phyloP scores from a whole-genome alignment of 2,888 invertebrate genomes.

The Erebia aethiops region DNA sequence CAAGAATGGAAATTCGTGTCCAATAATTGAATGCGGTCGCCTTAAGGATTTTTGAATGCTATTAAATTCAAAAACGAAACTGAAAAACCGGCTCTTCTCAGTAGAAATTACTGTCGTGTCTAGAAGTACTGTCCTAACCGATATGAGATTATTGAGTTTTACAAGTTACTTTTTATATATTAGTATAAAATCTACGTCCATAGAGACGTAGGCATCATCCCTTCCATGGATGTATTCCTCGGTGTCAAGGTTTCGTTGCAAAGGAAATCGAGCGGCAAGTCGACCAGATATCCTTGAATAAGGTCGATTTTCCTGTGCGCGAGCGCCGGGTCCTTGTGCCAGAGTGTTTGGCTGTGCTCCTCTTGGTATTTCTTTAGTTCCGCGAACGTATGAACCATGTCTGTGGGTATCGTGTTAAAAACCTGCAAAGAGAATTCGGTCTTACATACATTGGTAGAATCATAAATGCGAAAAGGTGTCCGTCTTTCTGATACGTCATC shows the following conservation, averaged over 20 bases:
- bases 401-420: conserved; percentile 95
- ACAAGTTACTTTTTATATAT: neutral
- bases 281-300: conserved; percentile 93
- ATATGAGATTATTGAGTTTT: too few species aligned
- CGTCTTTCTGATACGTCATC: too few species aligned
- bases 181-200: conserved; percentile 87
- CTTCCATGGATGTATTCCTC: conserved; percentile 92
- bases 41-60: too few species aligned
- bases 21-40: too few species aligned
- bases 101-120: too few species aligned
- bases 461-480: too few species aligned
- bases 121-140: too few species aligned
- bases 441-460: neutral
- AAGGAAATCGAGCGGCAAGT: conserved; percentile 95
- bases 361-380: conserved; percentile 90
- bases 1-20: too few species aligned
- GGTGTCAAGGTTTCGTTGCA: conserved; percentile 93
- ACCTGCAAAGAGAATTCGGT: conserved; percentile 75
- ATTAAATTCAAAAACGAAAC: too few species aligned
- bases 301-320: conserved; percentile 89
- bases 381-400: conserved; percentile 89
- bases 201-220: conserved; percentile 94
- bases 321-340: conserved; percentile 87
- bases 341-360: conserved; percentile 85
- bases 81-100: too few species aligned